Evolutionary conservation across 1,140 invertebrate species (phyloP), one percentile per base, ranked within the genome.

Genomic region (Ectropis grisescens): DNA sequence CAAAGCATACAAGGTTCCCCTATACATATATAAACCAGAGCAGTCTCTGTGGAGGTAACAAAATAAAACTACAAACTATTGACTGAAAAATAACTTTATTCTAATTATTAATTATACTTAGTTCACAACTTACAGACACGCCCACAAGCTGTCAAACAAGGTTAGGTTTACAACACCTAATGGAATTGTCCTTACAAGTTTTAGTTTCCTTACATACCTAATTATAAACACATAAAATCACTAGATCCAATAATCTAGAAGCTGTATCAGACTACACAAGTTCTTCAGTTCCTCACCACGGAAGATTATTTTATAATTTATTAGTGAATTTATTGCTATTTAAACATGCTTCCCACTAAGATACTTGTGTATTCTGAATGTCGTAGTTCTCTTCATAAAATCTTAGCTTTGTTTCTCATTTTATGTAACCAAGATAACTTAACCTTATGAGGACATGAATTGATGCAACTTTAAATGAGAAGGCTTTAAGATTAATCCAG

Each of bases 81-180:
- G 48, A 47, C 44, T 51, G 44, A 51, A 78, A 78, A 78, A 78
- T 74, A 74, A 67, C 58, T 74, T 78, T 74, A 78, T 74, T 78
- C 65, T 78, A 71, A 58, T 69, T 19, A 19, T 19, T 26, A 58
- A 62, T 67, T 70, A 74, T 61, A 64, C 54, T 71, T 69, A 66
- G 61, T 54, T 66, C 69, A 74, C 54, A 70, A 70, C 64, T 70
- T 72, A 62, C 58, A 68, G 61, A 58, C 58, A 56, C 29, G 42
- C 52, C 47, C 47, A 52, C 57, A 74, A 60, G 49, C 58, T 64
- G 58, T n/a, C 58, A 68, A 67, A 64, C 33, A 57, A 50, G 50
- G 34, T 59, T 56, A 50, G 41, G 52, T 60, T 59, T 42, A 31
- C 29, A 41, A 47, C 55, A 68, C 53, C 64, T 71, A 75, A 68